Evolutionary conservation across 2,797 vertebrate species (phyloP).

Genomic region (Triplophysa bombifrons): DNA sequence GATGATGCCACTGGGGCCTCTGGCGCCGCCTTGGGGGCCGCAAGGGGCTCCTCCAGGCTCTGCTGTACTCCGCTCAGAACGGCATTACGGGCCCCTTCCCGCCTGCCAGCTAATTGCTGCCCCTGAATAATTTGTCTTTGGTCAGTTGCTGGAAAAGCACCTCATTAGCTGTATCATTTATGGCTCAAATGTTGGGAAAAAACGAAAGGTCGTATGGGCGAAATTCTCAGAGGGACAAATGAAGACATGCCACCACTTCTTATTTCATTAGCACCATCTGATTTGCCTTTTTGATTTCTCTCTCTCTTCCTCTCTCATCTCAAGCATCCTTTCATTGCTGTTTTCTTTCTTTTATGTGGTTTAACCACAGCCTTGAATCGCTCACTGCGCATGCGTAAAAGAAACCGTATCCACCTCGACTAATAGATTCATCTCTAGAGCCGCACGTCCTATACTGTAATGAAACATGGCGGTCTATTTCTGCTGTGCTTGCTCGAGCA

Average conservation of each 20-base stretch:
- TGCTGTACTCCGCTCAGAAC: background rate
- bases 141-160: constrained; percentile 49
- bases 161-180: constrained; percentile 49
- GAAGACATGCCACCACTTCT: background rate
- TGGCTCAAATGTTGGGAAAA: constrained; percentile 18
- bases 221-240: constrained; percentile 31
- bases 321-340: background rate
- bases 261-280: constrained; percentile 32
- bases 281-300: constrained; percentile 29
- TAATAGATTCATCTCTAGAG: constrained; percentile 58
- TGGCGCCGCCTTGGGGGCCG: constrained; percentile 23
- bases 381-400: constrained; percentile 10
- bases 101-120: constrained; percentile 34
- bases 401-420: constrained; percentile 46
- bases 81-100: constrained; percentile 1
- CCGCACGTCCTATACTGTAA: constrained; percentile 41
- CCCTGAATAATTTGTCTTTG: constrained; percentile 46
- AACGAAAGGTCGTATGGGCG: background rate
- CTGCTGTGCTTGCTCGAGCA: constrained; percentile 47
- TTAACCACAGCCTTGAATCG: constrained; percentile 58
- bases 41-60: constrained; percentile 24
- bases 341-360: constrained; percentile 33
- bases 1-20: constrained; percentile 39
- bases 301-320: constrained; percentile 1
- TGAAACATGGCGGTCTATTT: constrained; percentile 58